Base-by-base conservation (phyloP, 2,888 invertebrate species). In the Aelia acuminata region DNA sequence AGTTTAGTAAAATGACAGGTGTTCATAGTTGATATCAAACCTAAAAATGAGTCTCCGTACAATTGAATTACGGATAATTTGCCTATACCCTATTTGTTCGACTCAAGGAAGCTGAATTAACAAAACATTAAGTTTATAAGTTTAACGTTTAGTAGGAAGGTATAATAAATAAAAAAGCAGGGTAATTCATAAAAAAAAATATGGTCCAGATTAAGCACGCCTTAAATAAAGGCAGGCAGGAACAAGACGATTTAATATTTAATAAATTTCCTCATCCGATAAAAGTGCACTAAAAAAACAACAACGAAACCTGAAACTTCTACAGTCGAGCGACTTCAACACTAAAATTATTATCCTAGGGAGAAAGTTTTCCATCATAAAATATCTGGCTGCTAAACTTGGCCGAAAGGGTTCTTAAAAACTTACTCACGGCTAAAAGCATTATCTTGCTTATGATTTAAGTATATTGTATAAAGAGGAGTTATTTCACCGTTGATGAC, bases 391-490 rank as follows among this genome's bases (percentile, higher is more conserved):
- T 7, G 26, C 13, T 26, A 3, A 70, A 70, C 18, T 70, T 70
- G 18, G 22, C 35, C 8, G 20, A 70, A 70, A 70, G 63, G 31
- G 18, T 70, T 70, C 35, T 70, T 70, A 70, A 70, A 70, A 70
- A 31, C 63, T 70, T 70, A 70, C 31, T 31, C 63, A 35, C 15
- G 35, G 63, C 63, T 70, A 70, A 70, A 70, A 70, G 63, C 63
- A 35, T 70, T 70, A 70, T 35, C 63, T 18, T 70, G 63, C 26
- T 70, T 70, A 70, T 70, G 63, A 70, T 70, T 70, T 70, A 35
- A 35, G 31, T 70, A 70, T 70, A 31, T 35, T 35, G 15, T 4
- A 26, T 4, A n/a, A 8, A 13, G 15, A n/a, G n/a, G n/a, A n/a
- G 63, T 63, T 31, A 31, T 18, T 35, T 18, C 31, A 20, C 31